phyloP scores from a whole-genome alignment of 2,797 vertebrate genomes.

The Crossoptilon crossoptilon region DNA sequence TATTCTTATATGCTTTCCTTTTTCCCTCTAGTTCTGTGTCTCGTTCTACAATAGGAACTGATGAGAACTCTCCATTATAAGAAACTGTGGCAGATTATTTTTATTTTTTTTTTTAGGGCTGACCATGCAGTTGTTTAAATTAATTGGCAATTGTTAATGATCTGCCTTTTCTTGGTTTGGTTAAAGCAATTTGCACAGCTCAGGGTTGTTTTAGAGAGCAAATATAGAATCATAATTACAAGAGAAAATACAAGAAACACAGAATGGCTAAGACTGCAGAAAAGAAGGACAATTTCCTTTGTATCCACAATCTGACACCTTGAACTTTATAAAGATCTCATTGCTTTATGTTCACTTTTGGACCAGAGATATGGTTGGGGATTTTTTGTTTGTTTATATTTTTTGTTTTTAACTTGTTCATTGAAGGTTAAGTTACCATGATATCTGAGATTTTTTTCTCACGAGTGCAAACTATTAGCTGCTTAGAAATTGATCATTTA shows the following conservation, averaged over 20 bases:
- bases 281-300: neutral
- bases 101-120: neutral
- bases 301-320: neutral
- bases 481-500: neutral
- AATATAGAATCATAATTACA: slow-evolving; percentile 7
- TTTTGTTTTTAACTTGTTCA: neutral
- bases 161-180: neutral
- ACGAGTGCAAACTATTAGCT: neutral
- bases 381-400: neutral
- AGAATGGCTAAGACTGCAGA: neutral
- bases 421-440: neutral
- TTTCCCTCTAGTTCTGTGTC: slow-evolving; percentile 7
- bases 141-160: slow-evolving; percentile 59
- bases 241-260: neutral
- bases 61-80: slow-evolving; percentile 37
- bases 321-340: neutral
- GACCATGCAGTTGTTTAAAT: neutral
- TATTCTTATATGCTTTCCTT: slow-evolving; percentile 3
- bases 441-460: neutral
- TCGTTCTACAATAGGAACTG: slow-evolving; percentile 22
- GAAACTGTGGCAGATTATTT: neutral
- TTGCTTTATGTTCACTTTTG: neutral
- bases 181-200: slow-evolving; percentile 38
- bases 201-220: slow-evolving; percentile 36
- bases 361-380: neutral